Evolutionary conservation across 2,888 invertebrate species (phyloP).

Genomic region (Apamea anceps): DNA sequence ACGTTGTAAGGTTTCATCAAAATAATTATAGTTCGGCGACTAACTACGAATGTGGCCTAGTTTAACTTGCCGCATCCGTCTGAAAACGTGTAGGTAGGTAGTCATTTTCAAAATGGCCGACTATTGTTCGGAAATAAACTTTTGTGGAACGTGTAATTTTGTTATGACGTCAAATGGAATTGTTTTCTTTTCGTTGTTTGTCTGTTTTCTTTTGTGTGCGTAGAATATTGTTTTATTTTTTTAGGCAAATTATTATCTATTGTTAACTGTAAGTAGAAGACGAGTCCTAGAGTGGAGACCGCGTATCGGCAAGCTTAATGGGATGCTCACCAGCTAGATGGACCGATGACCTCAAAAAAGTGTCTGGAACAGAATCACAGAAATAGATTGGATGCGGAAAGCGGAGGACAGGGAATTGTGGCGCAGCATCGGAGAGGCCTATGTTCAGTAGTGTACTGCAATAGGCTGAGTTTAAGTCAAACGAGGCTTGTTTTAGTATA

Average conservation of each 20-base stretch:
- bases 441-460: not conserved
- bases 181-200: constrained; percentile 17
- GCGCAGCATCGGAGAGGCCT: not conserved
- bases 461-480: not conserved
- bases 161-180: constrained; percentile 20
- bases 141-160: constrained; percentile 28
- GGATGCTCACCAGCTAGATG: too few relatives aligned
- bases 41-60: constrained; percentile 43
- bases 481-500: too few relatives aligned
- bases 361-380: too few relatives aligned
- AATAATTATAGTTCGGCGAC: constrained; percentile 51
- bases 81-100: constrained; percentile 16
- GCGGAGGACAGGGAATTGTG: not conserved
- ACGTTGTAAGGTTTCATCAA: constrained; percentile 49
- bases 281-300: not conserved
- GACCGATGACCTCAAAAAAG: too few relatives aligned
- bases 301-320: too few relatives aligned
- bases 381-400: too few relatives aligned
- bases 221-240: too few relatives aligned
- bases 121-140: constrained; percentile 43
- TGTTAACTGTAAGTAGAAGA: not conserved
- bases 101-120: constrained; percentile 23
- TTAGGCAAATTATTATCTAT: not conserved
- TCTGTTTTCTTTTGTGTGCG: not conserved
- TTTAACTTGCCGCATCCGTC: constrained; percentile 12